Conservation (phyloP, 2,113 vertebrate genomes). For the Odocoileus hemionus region DNA sequence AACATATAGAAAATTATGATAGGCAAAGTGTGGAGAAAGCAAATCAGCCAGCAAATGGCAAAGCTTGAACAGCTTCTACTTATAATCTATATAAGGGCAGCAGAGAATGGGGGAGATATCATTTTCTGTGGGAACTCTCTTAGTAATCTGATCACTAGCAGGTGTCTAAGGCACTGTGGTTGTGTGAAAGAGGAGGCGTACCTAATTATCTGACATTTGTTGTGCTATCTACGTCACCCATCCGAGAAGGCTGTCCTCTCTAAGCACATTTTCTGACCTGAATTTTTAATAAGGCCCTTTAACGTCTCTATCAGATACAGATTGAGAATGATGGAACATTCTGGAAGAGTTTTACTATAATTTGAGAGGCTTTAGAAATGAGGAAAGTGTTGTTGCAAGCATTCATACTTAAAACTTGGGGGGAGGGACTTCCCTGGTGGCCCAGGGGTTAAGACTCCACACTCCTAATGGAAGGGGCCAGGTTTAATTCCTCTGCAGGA, state of each 20-base stretch:
- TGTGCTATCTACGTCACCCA: background rate
- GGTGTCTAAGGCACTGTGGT: accelerated
- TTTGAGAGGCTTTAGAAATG: background rate
- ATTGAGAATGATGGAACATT: background rate
- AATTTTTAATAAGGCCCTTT: background rate
- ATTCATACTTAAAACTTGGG: background rate
- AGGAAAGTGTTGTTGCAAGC: background rate
- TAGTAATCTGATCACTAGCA: background rate
- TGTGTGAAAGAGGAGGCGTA: background rate
- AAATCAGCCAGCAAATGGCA: background rate
- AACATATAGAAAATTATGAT: background rate
- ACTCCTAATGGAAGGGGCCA: background rate
- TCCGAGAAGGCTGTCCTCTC: background rate
- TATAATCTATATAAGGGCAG: background rate
- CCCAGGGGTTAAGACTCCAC: background rate
- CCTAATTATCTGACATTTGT: background rate
- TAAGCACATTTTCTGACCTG: background rate
- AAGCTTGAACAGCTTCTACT: background rate
- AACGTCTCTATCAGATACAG: background rate
- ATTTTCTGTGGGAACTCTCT: background rate
- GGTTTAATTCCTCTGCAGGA: background rate
- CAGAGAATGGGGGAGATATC: background rate
- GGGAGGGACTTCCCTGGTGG: background rate
- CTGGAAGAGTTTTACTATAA: background rate
- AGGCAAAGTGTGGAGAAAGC: background rate